phyloP scores from a whole-genome alignment of 2,888 invertebrate species.

The Abrostola tripartita region DNA sequence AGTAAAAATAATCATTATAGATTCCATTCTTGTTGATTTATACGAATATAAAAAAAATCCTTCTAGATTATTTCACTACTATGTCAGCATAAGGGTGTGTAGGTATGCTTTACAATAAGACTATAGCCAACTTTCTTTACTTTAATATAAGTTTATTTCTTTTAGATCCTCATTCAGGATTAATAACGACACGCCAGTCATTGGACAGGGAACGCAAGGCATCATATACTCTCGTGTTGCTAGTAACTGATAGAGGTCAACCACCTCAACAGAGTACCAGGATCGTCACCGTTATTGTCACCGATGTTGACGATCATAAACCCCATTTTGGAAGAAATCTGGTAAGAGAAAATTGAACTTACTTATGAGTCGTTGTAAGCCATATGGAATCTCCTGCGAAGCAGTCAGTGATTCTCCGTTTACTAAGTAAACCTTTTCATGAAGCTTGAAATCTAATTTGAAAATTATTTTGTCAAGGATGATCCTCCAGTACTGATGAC shows the following conservation, averaged over 20 bases:
- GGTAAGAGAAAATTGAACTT: constrained; percentile 76
- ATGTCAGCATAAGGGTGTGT: too few relatives aligned
- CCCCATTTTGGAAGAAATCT: constrained; percentile 91
- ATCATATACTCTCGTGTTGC: constrained; percentile 92
- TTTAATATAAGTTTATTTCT: constrained; percentile 4
- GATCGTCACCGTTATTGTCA: constrained; percentile 90
- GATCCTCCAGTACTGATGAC: constrained; percentile 90
- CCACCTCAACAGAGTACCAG: constrained; percentile 93
- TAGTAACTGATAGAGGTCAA: constrained; percentile 93
- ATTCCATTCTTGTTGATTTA: too few relatives aligned
- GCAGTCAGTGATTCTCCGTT: too few relatives aligned
- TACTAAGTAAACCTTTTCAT: too few relatives aligned
- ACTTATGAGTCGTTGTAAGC: background rate
- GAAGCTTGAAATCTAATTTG: too few relatives aligned
- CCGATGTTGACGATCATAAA: constrained; percentile 94
- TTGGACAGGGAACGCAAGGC: constrained; percentile 93
- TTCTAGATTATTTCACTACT: too few relatives aligned
- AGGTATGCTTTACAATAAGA: too few relatives aligned
- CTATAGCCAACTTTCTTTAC: too few relatives aligned
- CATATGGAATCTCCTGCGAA: too few relatives aligned
- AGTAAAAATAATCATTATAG: too few relatives aligned
- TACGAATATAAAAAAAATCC: too few relatives aligned
- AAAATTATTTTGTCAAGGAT: constrained; percentile 77
- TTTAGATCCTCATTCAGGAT: constrained; percentile 90
- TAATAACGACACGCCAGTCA: constrained; percentile 90